Base-by-base conservation (phyloP, 1,140 invertebrate species). In the Vanessa tameamea region DNA sequence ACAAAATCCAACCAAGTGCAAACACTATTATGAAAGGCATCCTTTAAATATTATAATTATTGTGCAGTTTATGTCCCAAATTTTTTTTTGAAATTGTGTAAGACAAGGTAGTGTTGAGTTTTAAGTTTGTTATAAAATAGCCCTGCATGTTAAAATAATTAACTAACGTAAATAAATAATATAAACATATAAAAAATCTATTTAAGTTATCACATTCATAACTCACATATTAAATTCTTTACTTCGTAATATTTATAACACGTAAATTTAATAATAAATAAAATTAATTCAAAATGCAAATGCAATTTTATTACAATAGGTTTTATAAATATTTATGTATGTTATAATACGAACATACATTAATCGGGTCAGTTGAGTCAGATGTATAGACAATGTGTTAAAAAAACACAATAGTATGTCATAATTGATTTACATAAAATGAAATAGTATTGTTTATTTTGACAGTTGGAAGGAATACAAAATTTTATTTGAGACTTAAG, bases 391-490 rank as follows among this genome's bases (percentile, higher is more conserved):
- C 66, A 68, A 68, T 68, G 15, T 47, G 15, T 68, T 43, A 31
- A 7, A 2, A 50, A 50, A 57, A n/a, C 16, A 68, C 66, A 68
- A 57, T 68, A 50, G 50, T 47, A 53, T 68, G 66, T 59, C 53
- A 68, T 68, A 68, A 57, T 68, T 31, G n/a, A 57, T 68, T 59
- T 14, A 59, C 11, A 59, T 59, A 59, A 59, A 23, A 26, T 11
- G 23, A 26, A n/a, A 26, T 26, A 31, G 8, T 59, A 15, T 23
- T 57, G 20, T 12, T 66, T 47, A 65, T 31, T 20, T 16, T 55
- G 5, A 16, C 23, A 11, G 23, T 13, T 43, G 37, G 9, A 43
- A 31, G 26, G 26, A 31, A 31, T 31, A 31, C 6, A 31, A 31
- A 31, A 31, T 4, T 31, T 31, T 31, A 31, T 31, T 31, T 31